These are phyloP conservation scores for Octodonta nipae DNA, from an alignment of 2,888 invertebrate genomes.

Conservation along the genomic window DNA sequence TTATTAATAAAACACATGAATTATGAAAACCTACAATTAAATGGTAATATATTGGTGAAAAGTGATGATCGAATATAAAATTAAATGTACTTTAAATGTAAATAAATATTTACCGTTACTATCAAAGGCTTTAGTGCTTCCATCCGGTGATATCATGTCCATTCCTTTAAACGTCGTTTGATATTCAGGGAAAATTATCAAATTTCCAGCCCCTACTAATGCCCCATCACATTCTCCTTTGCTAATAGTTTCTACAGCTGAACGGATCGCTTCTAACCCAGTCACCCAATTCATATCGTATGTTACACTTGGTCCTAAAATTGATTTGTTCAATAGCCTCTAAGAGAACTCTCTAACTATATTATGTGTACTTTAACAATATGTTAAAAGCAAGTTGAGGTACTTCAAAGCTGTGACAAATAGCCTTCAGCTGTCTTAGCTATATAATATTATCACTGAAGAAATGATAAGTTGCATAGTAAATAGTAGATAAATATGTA, in stretches of 20 bases:
- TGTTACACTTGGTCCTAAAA: constrained; percentile 41
- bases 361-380: no score
- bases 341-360: no score
- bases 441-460: no score
- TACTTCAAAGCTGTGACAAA: no score
- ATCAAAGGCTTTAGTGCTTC: constrained; percentile 51
- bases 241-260: constrained; percentile 59
- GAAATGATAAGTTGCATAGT: no score
- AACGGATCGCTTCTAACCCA: constrained; percentile 52
- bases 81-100: no score
- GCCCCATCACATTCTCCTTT: constrained; percentile 81
- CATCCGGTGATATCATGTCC: constrained; percentile 47
- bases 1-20: no score
- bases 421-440: no score
- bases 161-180: constrained; percentile 49
- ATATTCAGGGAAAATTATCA: constrained; percentile 49
- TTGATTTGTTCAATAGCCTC: neutral
- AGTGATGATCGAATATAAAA: neutral
- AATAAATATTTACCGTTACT: constrained; percentile 39
- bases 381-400: no score
- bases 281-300: constrained; percentile 55
- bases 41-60: constrained; percentile 1
- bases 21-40: neutral
- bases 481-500: no score
- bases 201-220: constrained; percentile 77